phyloP scores from a whole-genome alignment of 2,113 vertebrate species.

The Cavia aperea region DNA sequence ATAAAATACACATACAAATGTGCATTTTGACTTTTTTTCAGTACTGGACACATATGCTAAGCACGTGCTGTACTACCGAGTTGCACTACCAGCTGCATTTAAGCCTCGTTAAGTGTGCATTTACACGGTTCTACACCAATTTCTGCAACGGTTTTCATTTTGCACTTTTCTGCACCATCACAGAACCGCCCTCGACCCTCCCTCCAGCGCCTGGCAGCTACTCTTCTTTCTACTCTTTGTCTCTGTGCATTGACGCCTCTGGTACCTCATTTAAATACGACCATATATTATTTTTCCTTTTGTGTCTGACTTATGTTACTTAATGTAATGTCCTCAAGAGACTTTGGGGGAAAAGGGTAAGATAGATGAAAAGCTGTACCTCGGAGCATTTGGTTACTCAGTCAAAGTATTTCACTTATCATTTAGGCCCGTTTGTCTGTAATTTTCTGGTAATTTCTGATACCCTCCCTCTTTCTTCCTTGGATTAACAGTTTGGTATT shows the following conservation, averaged over 20 bases:
- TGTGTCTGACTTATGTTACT: not conserved
- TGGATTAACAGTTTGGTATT: not conserved
- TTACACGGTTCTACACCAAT: not conserved
- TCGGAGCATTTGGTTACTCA: not conserved
- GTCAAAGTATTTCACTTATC: not conserved
- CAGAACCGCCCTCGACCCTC: not conserved
- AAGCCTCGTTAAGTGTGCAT: not conserved
- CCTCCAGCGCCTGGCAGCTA: not conserved
- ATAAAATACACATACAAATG: not conserved
- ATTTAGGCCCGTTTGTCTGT: not conserved
- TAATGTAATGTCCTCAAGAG: not conserved
- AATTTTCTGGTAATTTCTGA: conserved; percentile 31
- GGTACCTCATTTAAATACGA: not conserved
- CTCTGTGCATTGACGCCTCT: not conserved
- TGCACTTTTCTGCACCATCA: not conserved
- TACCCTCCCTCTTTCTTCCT: not conserved
- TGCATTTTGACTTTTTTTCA: not conserved
- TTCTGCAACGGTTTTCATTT: not conserved
- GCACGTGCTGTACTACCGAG: not conserved
- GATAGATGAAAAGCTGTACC: not conserved
- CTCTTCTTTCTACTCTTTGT: not conserved
- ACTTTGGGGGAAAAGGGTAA: not conserved
- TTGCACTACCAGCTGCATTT: not conserved
- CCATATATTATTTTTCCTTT: not conserved
- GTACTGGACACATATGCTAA: not conserved